Evolutionary conservation across 2,888 invertebrate genomes (phyloP).

Genomic region (Ellobium chinense): DNA sequence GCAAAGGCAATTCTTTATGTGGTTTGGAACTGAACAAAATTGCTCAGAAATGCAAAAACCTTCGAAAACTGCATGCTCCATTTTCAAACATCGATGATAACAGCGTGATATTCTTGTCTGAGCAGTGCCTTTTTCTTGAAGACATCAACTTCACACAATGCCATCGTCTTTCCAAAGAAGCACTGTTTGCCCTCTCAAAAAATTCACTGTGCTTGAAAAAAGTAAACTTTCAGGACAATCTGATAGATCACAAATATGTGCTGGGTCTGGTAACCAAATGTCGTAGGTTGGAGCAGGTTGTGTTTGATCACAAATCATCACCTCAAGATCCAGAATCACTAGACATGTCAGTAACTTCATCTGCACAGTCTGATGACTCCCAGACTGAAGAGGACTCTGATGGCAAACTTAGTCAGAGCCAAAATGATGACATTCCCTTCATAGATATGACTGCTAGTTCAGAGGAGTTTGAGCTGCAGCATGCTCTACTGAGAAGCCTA

Average conservation of each 20-base stretch:
- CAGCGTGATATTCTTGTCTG: conserved; percentile 29
- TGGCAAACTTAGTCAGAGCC: neutral
- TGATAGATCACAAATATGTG: conserved; percentile 27
- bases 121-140: conserved; percentile 41
- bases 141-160: conserved; percentile 41
- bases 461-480: conserved; percentile 32
- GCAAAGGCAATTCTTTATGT: conserved; percentile 30
- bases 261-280: conserved; percentile 30
- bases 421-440: conserved; percentile 35
- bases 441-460: conserved; percentile 40
- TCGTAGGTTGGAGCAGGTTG: conserved; percentile 21
- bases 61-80: conserved; percentile 42
- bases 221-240: conserved; percentile 25
- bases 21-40: conserved; percentile 38
- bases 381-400: neutral
- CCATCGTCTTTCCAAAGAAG: conserved; percentile 23
- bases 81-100: conserved; percentile 44
- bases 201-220: conserved; percentile 26
- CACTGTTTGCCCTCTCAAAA: conserved; percentile 31
- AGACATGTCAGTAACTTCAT: neutral
- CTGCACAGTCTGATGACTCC: conserved; percentile 1
- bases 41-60: conserved; percentile 34
- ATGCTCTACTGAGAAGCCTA: conserved; percentile 9
- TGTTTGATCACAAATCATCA: conserved; percentile 28
- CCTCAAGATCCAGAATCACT: neutral